Evolutionary conservation across 2,113 vertebrate species (phyloP).

Genomic region (Phalacrocorax pelagicus): DNA sequence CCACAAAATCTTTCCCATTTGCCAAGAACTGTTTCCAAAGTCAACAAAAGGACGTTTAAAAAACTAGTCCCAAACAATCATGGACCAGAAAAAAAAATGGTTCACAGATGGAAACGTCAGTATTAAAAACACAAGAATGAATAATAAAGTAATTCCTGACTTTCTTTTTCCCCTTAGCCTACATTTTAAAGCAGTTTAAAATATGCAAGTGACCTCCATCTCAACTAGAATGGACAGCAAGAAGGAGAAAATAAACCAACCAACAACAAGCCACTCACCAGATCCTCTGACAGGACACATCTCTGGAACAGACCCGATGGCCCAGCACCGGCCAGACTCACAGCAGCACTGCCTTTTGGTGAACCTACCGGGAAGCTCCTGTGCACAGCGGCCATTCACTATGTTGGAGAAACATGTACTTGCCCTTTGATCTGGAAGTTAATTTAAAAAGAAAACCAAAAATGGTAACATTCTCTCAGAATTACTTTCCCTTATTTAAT

Average conservation of each 20-base stretch:
- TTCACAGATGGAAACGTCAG: not conserved
- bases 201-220: not conserved
- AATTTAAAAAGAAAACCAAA: not conserved
- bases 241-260: not conserved
- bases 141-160: not conserved
- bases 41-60: not conserved
- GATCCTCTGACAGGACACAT: conserved; percentile 91
- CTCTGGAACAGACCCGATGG: conserved; percentile 82
- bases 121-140: not conserved
- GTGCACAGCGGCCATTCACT: conserved; percentile 86
- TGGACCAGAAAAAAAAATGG: not conserved
- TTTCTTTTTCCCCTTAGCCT: not conserved
- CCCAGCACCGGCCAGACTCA: conserved; percentile 92
- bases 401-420: conserved; percentile 87
- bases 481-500: not conserved
- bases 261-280: conserved; percentile 75
- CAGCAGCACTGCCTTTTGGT: conserved; percentile 95
- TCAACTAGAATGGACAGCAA: not conserved
- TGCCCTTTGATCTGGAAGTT: conserved; percentile 83
- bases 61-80: not conserved
- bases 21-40: not conserved
- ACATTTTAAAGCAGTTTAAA: not conserved
- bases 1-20: conserved; percentile 13
- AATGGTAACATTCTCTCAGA: not conserved
- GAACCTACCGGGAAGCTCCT: conserved; percentile 84